phyloP scores from a whole-genome alignment of 1,140 invertebrate genomes.

The Melanaphis sacchari region DNA sequence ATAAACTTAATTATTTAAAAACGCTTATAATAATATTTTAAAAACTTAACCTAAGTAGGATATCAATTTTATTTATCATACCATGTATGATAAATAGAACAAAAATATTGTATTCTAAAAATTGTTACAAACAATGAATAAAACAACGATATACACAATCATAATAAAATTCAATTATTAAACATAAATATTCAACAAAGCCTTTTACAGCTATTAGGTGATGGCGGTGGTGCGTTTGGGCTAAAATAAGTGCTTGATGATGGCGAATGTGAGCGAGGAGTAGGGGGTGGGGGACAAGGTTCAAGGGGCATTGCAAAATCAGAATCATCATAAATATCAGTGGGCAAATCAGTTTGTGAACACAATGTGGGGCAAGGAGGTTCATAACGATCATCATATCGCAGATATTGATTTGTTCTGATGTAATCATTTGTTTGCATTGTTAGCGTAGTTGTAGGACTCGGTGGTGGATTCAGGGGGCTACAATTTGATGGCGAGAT shows the following conservation, averaged over 20 bases:
- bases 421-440: conserved; percentile 21
- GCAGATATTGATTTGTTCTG: conserved; percentile 63
- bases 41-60: conserved; percentile 39
- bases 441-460: conserved; percentile 74
- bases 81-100: neutral
- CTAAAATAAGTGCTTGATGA: conserved; percentile 79
- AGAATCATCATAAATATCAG: conserved; percentile 90
- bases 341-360: conserved; percentile 67
- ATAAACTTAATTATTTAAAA: conserved; percentile 11
- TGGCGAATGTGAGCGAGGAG: conserved; percentile 80
- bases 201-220: conserved; percentile 64
- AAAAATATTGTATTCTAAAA: conserved; percentile 8
- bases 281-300: conserved; percentile 83
- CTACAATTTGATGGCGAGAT: conserved; percentile 66
- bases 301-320: conserved; percentile 73
- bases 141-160: neutral
- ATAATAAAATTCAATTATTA: neutral
- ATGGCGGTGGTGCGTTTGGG: conserved; percentile 75
- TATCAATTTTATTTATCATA: neutral
- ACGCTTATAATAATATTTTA: neutral
- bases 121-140: conserved; percentile 26
- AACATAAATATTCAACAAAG: conserved; percentile 27
- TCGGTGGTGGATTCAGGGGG: conserved; percentile 88
- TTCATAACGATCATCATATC: conserved; percentile 76
- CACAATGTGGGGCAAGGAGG: conserved; percentile 93